Base-by-base conservation (phyloP, 2,888 invertebrate species). In the Drosophila rellima region DNA sequence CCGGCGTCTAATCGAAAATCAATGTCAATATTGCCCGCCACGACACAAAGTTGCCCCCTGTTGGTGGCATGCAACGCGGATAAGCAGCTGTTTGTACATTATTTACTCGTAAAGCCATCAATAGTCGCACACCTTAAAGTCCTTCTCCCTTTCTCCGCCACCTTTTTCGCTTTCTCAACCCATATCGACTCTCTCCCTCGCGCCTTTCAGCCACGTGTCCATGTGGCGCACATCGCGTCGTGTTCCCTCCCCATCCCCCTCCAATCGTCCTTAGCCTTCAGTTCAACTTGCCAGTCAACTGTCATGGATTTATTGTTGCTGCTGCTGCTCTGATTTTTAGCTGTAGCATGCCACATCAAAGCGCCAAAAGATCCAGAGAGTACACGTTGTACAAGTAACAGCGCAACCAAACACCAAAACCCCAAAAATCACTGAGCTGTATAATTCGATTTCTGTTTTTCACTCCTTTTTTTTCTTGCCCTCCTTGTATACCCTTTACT, bases 361-460 rank as follows among this genome's bases (percentile, higher is more conserved):
- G 64, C 51, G 62, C 48, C 40, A 51, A 35, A 20, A 54, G 67
- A 57, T 35, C 40, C 20, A 45, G 44, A 42, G 35, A 1, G 26
- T 26, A 39, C 40, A 61, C 62, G 65, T 62, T 42, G 37, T 63
- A 69, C 70, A 72, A 82, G 78, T 74, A 86, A 88, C 82, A 78
- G 80, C 55, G 72, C 78, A 85, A 73, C 83, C 82, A 84, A 86
- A 86, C 84, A 85, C 85, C 89, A 83, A 87, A 89, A 90, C 90
- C 84, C 74, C 70, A 83, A 90, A 87, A 90, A 90, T 90, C 90
- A 90, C 83, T 90, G 90, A 90, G 85, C 90, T 90, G 91, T 86
- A 90, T 90, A 90, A 90, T 90, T 90, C 91, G 91, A 90, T 90
- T 90, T 90, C 89, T 89, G 84, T 90, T 89, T 87, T 82, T 95